Conservation (phyloP, 2,797 vertebrate genomes). For the Danio kyathit region DNA sequence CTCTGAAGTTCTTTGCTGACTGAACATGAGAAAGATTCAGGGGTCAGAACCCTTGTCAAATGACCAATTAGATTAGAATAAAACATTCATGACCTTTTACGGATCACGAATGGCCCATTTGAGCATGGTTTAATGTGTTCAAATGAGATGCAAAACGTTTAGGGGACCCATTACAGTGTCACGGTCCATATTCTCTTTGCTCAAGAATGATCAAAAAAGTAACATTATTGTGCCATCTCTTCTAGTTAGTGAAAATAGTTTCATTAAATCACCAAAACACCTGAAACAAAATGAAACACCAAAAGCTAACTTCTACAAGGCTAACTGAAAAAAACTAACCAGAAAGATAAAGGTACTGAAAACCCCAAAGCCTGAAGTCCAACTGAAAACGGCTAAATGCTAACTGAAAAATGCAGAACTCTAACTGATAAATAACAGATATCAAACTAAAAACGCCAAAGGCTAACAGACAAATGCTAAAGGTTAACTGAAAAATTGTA, state of each 20-base stretch:
- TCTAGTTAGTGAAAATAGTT: background rate
- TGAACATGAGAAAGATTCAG: background rate
- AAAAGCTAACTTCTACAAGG: background rate
- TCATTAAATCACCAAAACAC: background rate
- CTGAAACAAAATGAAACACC: background rate
- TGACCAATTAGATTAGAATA: conserved; percentile 30
- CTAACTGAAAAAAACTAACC: background rate
- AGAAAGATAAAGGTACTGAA: too few relatives aligned
- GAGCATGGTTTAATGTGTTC: conserved; percentile 31
- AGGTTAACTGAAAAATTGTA: background rate
- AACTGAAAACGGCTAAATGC: too few relatives aligned
- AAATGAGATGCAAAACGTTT: conserved; percentile 30
- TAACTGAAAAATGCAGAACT: background rate
- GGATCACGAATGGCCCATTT: conserved; percentile 19
- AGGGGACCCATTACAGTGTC: background rate
- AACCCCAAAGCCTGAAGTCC: too few relatives aligned
- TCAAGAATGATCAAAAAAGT: background rate
- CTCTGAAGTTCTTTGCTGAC: background rate
- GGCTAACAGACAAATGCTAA: background rate
- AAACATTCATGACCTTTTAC: conserved; percentile 14
- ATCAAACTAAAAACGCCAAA: background rate
- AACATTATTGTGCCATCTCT: background rate
- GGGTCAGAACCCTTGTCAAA: conserved; percentile 18
- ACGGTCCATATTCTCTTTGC: background rate
- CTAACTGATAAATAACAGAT: too few relatives aligned